Base-by-base conservation (phyloP, 2,888 invertebrate species). In the Poecilus cupreus region DNA sequence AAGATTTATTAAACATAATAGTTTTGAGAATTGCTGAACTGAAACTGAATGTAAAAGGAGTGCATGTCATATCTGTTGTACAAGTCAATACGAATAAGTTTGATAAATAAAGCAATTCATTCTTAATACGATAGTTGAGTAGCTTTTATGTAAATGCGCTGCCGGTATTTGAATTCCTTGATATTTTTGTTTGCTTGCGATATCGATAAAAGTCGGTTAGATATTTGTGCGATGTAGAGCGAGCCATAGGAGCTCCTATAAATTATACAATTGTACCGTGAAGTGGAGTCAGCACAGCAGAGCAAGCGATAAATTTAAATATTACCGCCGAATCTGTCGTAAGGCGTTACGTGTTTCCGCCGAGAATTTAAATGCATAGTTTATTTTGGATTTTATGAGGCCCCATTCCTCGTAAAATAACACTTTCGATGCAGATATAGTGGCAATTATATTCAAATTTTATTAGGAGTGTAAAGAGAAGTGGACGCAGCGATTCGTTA, bases 361-460 rank as follows among this genome's bases (percentile, higher is more conserved):
- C 20, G 43, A n/a, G 37, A 77, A 77, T 77, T 51, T 77, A 77
- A 64, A 77, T 77, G 77, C 77, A 77, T 77, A 77, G 77, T 77
- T 77, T 46, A 51, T 77, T 54, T 60, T 43, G 64, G 24, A 64
- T 77, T 77, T 77, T 77, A 64, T 46, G 60, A 77, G 77, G n/a
- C 16, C 54, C 54, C 51, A 57, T 76, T 57, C 76, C 32, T 76
- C 57, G 75, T 57, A 76, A 57, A 76, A 76, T 76, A 57, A 76
- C 76, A 76, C 76, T 76, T 76, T 76, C 76, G 76, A 76, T 76
- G 76, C 77, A 77, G 77, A 77, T 77, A 77, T 77, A 77, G 60
- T 77, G 60, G 43, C 77, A 77, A 77, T 77, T 77, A 77, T 77
- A 77, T 77, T 77, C 77, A 77, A 77, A 77, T 77, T 60, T 64